Evolutionary conservation across 2,113 vertebrate genomes (phyloP).

Genomic region (Limanda limanda): DNA sequence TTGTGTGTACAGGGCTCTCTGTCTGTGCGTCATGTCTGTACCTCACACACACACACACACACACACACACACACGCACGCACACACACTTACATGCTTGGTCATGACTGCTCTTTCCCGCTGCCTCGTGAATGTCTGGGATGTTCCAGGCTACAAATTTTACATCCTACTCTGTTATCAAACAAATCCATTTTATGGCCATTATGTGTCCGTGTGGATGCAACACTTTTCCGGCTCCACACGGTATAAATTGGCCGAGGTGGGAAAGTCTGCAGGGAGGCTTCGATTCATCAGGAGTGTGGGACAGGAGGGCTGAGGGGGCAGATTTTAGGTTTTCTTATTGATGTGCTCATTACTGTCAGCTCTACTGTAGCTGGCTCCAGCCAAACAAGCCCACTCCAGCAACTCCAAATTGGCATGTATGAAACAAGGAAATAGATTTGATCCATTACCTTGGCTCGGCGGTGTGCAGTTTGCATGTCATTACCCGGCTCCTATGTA

Average conservation of each 20-base stretch:
- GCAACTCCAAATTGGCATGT: constrained; percentile 63
- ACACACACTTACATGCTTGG: background rate
- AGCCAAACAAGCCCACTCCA: constrained; percentile 36
- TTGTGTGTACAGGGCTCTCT: background rate
- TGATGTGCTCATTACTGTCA: constrained; percentile 71
- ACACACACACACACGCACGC: background rate
- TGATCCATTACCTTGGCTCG: constrained; percentile 58
- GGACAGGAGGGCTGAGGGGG: constrained; percentile 60
- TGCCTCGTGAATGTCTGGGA: constrained; percentile 24
- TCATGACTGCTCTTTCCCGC: background rate
- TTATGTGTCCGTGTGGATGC: constrained; percentile 1
- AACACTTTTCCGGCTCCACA: constrained; percentile 15
- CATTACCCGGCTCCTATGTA: constrained; percentile 56
- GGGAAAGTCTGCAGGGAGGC: constrained; percentile 34
- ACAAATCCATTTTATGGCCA: constrained; percentile 36
- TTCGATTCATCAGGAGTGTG: constrained; percentile 49
- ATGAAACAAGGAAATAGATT: constrained; percentile 64
- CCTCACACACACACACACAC: background rate
- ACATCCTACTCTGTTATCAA: constrained; percentile 38
- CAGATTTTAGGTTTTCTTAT: constrained; percentile 55
- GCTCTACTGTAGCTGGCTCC: constrained; percentile 28
- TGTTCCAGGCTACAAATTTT: constrained; percentile 47
- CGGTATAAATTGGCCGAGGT: constrained; percentile 53
- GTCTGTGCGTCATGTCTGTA: constrained; percentile 8
- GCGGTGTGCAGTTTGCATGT: constrained; percentile 54